Base-by-base conservation (phyloP, 1,140 invertebrate species). In the Heliconius hermathena region DNA sequence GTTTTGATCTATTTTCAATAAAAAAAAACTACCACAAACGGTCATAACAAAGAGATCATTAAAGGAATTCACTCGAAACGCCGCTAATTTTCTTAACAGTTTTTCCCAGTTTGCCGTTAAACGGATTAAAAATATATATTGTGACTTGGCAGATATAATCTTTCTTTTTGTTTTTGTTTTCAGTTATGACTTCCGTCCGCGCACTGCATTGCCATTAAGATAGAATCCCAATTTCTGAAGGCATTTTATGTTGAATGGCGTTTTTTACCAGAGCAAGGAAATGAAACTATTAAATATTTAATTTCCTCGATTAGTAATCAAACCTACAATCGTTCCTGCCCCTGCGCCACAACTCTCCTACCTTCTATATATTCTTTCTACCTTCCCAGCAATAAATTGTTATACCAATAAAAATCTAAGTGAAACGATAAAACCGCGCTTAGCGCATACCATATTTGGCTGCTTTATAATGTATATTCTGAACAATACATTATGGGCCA, bases 31-130 rank as follows among this genome's bases (percentile, higher is more conserved):
- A 60, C n/a, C 74, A 33, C 54, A 57, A 22, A 57, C 41, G 57
- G 46, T n/a, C 11, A 75, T 75, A n/a, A 18, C 60, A 75, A 79
- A 79, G 73, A 79, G 78, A 54, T 79, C 73, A 49, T 75, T 79
- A 79, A 79, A 71, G 78, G 78, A 79, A 75, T 79, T 33, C 74
- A 33, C 60, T 79, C 73, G 74, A 75, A 71, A 41, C 73, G 33
- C 29, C 78, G 73, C 73, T 75, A 79, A 79, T 79, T 79, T 79
- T 66, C 78, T 66, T 33, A 79, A 75, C 60, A 41, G 72, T 33
- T 79, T 71, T 38, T 16, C 8, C 74, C 36, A n/a, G 54, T 66
- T 33, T 13, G 36, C 54, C 57, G 74, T 66, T 76, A 70, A 57
- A n/a, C 73, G 33, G 20, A 57, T 76, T 76, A 66, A 70, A 70